Base-by-base conservation (phyloP, 1,140 invertebrate genomes). In the Listronotus oregonensis region DNA sequence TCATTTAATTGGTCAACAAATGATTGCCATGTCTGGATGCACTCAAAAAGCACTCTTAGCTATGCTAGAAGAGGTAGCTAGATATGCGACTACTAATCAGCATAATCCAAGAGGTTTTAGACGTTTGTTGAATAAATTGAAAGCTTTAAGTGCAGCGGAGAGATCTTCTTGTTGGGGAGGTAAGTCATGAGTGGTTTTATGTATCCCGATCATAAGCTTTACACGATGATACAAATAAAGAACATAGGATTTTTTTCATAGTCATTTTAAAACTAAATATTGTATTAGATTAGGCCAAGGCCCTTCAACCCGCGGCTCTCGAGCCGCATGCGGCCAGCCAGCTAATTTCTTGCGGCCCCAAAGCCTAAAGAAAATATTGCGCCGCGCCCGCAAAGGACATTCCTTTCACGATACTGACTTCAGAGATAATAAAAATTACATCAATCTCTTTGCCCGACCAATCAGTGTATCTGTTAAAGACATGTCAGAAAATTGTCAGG, bases 41-140 rank as follows among this genome's bases (percentile, higher is more conserved):
- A 94, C 95, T 31, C 95, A 98, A 79, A 94, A 95, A 77, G 88
- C 95, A 50, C 84, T 98, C 15, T 88, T 99, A 68, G 90, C 88
- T 74, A 95, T 98, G 87, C 82, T 99, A 54, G 95, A 98, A 80
- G 92, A 97, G 79, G 91, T 98, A 54, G 93, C 95, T 39, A 86
- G 74, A 77, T 89, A 79, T 76, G 87, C 81, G 40, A 88, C 92
- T 52, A 85, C 87, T 71, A 95, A 91, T 66, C 90, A 96, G 77
- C 92, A 94, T 77, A 95, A 96, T 80, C 87, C 93, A 21, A 89
- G 93, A 76, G 87, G 89, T 61, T 81, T 96, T 39, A 86, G 91
- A 3, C 86, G 88, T 66, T 81, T 97, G 27, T 83, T 96, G 9
- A 82, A 87, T 47, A 88, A 92, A 74, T 82, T 96, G 50, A 82